Evolutionary conservation across 2,888 invertebrate species (phyloP).

Genomic region (Eupithecia vulgata): DNA sequence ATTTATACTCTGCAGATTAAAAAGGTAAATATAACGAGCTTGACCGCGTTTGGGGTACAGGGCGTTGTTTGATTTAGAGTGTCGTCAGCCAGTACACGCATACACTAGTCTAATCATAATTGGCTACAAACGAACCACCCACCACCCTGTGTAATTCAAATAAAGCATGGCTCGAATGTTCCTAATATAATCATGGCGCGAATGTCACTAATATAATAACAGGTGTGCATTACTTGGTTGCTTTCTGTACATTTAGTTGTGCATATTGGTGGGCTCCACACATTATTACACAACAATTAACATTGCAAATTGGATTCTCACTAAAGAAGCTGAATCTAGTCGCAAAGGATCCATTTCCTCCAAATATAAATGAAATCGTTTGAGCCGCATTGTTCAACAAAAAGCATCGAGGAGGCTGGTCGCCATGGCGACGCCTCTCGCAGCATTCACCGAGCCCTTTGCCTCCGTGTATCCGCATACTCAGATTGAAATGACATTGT

Average conservation of each 20-base stretch:
- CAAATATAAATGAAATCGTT: background rate
- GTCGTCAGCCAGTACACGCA: slow-evolving; percentile 2
- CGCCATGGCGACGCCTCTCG: slow-evolving; percentile 22
- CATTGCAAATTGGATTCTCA: slow-evolving; percentile 25
- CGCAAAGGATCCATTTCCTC: background rate
- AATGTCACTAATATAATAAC: too few species aligned
- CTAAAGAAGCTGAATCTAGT: slow-evolving; percentile 3
- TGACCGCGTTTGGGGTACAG: background rate
- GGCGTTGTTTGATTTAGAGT: background rate
- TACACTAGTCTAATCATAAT: slow-evolving; percentile 1
- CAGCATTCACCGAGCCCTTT: slow-evolving; percentile 15
- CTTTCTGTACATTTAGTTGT: too few species aligned
- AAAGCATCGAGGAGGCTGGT: background rate
- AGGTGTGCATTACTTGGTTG: too few species aligned
- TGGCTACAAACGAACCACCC: background rate
- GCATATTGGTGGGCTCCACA: too few species aligned
- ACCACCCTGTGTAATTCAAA: background rate
- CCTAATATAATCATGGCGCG: too few species aligned
- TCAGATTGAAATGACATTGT: slow-evolving; percentile 16
- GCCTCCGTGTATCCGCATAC: slow-evolving; percentile 11
- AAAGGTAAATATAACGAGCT: background rate
- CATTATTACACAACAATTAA: slow-evolving; percentile 4
- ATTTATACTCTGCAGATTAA: background rate
- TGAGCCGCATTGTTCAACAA: background rate
- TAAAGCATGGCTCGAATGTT: background rate